A percentile compares a stretch with the other conserved stretches of the same genome.
phyloP scores from a whole-genome alignment of 1,140 invertebrate species.

The Tigriopus japonicus region DNA sequence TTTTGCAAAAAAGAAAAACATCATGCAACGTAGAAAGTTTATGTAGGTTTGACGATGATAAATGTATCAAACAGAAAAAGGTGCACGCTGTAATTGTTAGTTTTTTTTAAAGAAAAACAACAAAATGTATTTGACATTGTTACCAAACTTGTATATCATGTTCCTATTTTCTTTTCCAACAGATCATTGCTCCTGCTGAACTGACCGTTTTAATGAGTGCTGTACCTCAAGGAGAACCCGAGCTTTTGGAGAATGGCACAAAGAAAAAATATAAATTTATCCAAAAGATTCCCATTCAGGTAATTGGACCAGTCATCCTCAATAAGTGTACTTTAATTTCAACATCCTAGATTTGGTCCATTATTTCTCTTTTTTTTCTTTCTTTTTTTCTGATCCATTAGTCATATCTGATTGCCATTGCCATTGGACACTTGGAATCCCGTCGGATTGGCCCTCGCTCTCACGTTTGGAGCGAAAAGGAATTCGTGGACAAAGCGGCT shows the following conservation, averaged over 20 bases:
- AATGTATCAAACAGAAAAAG: too few relatives aligned
- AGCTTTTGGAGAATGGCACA: conserved; percentile 18
- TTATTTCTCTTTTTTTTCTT: conserved; percentile 21
- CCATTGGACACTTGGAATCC: conserved; percentile 57
- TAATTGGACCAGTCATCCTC: too few relatives aligned
- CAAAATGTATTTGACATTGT: too few relatives aligned
- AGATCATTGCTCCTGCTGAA: conserved; percentile 50
- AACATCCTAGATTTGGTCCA: conserved; percentile 10
- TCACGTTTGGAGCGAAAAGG: conserved; percentile 71
- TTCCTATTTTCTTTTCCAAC: too few relatives aligned
- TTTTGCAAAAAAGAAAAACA: too few relatives aligned
- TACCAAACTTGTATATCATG: too few relatives aligned
- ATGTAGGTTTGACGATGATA: too few relatives aligned
- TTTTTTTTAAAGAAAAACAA: too few relatives aligned
- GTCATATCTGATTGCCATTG: conserved; percentile 55
- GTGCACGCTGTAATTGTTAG: too few relatives aligned
- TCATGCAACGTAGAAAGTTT: too few relatives aligned
- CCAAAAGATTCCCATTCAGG: conserved; percentile 49
- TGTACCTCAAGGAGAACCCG: conserved; percentile 32
- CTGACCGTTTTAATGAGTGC: conserved; percentile 80
- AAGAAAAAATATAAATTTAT: conserved; percentile 39
- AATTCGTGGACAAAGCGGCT: conserved; percentile 57
- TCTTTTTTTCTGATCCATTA: conserved; percentile 27
- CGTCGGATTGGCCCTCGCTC: conserved; percentile 54
- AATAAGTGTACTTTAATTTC: too few relatives aligned